Conservation (phyloP, 37 sponge, comb jelly and placozoan species). For the Chondrosia reniformis region DNA sequence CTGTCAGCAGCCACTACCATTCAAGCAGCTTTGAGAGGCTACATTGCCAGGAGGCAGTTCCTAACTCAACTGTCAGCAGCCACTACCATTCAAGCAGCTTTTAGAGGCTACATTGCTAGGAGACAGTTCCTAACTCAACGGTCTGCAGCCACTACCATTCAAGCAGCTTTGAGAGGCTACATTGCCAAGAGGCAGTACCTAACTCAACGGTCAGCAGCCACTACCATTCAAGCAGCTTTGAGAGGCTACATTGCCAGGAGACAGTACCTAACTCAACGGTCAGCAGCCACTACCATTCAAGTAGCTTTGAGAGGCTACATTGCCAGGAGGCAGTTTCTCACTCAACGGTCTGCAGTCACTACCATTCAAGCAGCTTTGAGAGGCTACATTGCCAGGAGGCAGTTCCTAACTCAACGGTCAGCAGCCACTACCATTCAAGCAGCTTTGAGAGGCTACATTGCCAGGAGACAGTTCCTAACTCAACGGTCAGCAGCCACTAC, state of each 20-base stretch:
- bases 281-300: slow-evolving; percentile 39
- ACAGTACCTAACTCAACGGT: neutral
- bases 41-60: too few relatives aligned
- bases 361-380: slow-evolving; percentile 27
- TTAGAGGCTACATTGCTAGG: slow-evolving; percentile 1
- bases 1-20: slow-evolving; percentile 14
- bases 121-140: neutral
- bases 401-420: too few relatives aligned
- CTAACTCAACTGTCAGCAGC: too few relatives aligned
- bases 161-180: slow-evolving; percentile 20
- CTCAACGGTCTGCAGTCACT: slow-evolving; percentile 1
- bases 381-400: neutral
- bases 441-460: neutral
- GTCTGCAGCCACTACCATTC: slow-evolving; percentile 20
- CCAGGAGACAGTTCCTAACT: slow-evolving; percentile 9
- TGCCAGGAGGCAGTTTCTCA: slow-evolving; percentile 11
- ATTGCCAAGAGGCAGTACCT: neutral
- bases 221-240: slow-evolving; percentile 10
- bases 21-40: slow-evolving; percentile 27
- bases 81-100: slow-evolving; percentile 26
- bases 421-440: slow-evolving; percentile 40
- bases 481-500: slow-evolving; percentile 7
- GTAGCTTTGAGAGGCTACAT: neutral
- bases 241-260: neutral
- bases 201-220: neutral